A percentile compares a stretch with the other conserved stretches of the same genome.
These are phyloP conservation scores for Tiliqua scincoides DNA, from an alignment of 2,113 vertebrate genomes.

Conservation along the genomic window DNA sequence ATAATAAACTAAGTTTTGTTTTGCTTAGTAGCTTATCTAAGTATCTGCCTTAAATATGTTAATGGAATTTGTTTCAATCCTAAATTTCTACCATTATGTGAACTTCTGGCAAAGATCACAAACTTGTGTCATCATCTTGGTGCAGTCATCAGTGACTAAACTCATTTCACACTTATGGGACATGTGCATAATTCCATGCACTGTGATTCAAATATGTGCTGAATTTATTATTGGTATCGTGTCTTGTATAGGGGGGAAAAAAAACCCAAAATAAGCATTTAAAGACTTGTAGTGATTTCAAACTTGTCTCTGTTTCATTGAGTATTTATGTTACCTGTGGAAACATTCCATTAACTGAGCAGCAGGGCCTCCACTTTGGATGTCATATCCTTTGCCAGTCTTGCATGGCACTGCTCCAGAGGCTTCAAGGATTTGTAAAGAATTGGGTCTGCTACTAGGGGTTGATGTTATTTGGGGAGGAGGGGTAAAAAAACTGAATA, in stretches of 20 bases:
- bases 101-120: neutral
- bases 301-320: neutral
- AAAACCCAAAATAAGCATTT: neutral
- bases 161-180: fast-evolving
- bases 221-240: neutral
- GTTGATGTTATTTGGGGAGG: neutral
- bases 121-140: neutral
- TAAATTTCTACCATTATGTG: neutral
- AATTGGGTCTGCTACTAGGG: constrained; percentile 58
- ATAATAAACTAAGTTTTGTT: neutral
- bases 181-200: neutral
- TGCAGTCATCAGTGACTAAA: neutral
- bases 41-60: neutral
- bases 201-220: fast-evolving
- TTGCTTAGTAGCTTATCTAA: neutral
- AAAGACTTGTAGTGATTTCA: neutral
- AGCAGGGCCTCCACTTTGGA: constrained; percentile 35
- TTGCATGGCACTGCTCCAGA: constrained; percentile 54
- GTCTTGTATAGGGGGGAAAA: neutral
- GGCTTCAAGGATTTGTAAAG: constrained; percentile 38
- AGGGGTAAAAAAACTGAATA: neutral
- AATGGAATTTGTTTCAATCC: neutral
- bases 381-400: neutral
- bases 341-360: neutral
- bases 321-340: neutral